Evolutionary conservation across 2,113 vertebrate genomes (phyloP).

Genomic region (Pipra filicauda): DNA sequence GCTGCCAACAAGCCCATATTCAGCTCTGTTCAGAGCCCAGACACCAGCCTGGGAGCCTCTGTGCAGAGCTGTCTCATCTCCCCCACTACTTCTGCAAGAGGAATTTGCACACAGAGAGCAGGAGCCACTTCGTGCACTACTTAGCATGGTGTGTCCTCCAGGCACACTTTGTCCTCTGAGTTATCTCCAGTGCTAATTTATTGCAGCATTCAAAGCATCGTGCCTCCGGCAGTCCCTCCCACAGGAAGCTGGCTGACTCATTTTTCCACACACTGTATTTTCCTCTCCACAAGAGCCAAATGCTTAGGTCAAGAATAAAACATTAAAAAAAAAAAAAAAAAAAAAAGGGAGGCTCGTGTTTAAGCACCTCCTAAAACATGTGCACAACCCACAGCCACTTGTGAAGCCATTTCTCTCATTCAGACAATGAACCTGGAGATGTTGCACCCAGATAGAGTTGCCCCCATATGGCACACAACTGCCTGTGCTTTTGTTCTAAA

Average conservation of each 20-base stretch:
- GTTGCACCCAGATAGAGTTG: background rate
- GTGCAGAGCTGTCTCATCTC: background rate
- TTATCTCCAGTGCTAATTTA: constrained; percentile 49
- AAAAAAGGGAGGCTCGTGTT: background rate
- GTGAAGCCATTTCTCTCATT: background rate
- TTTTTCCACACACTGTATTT: constrained; percentile 42
- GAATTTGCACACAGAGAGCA: background rate
- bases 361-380: background rate
- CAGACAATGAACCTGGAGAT: background rate
- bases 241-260: constrained; percentile 54
- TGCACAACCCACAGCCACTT: background rate
- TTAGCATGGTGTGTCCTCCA: constrained; percentile 6
- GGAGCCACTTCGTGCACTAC: background rate
- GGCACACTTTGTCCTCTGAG: constrained; percentile 54
- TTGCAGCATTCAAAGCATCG: constrained; percentile 18
- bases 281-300: constrained; percentile 21
- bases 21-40: background rate
- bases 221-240: constrained; percentile 30
- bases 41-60: background rate
- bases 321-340: background rate
- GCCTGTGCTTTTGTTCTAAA: background rate
- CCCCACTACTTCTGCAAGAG: background rate
- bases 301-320: constrained; percentile 48
- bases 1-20: background rate
- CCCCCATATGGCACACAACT: background rate